These are phyloP conservation scores for Aphelenchoides fujianensis DNA, from an alignment of 1,140 invertebrate species.

Conservation along the genomic window DNA sequence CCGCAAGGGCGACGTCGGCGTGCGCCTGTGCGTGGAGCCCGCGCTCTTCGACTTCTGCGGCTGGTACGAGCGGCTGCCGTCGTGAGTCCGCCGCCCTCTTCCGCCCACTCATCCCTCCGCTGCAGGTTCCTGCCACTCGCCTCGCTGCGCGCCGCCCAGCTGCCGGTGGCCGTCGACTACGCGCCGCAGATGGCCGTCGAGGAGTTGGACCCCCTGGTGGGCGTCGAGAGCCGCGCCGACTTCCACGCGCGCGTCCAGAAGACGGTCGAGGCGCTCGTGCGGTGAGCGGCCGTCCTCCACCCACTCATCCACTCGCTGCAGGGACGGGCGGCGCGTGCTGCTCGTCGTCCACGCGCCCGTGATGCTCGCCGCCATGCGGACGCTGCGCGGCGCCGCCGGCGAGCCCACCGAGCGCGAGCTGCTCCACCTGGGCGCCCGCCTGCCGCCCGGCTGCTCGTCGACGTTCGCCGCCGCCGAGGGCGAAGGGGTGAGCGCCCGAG, in stretches of 20 bases:
- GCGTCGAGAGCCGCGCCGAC: conserved; percentile 65
- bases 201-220: conserved; percentile 64
- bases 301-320: too few relatives aligned
- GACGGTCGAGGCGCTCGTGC: conserved; percentile 19
- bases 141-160: too few relatives aligned
- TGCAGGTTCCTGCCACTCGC: too few relatives aligned
- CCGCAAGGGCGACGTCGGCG: conserved; percentile 61
- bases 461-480: too few relatives aligned
- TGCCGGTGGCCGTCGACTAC: conserved; percentile 74
- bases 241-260: conserved; percentile 71
- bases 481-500: too few relatives aligned
- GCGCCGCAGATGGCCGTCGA: conserved; percentile 69
- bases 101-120: conserved; percentile 69
- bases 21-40: conserved; percentile 76
- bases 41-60: conserved; percentile 84
- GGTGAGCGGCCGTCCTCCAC: too few relatives aligned
- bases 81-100: conserved; percentile 66
- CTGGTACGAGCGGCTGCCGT: conserved; percentile 81
- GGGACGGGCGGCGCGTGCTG: conserved; percentile 71
- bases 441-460: too few relatives aligned
- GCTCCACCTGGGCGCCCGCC: too few relatives aligned
- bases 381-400: conserved; percentile 73
- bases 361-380: conserved; percentile 40
- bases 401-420: too few relatives aligned
- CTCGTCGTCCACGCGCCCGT: conserved; percentile 68